Conservation (phyloP, 2,113 vertebrate species). For the Eptesicus fuscus region DNA sequence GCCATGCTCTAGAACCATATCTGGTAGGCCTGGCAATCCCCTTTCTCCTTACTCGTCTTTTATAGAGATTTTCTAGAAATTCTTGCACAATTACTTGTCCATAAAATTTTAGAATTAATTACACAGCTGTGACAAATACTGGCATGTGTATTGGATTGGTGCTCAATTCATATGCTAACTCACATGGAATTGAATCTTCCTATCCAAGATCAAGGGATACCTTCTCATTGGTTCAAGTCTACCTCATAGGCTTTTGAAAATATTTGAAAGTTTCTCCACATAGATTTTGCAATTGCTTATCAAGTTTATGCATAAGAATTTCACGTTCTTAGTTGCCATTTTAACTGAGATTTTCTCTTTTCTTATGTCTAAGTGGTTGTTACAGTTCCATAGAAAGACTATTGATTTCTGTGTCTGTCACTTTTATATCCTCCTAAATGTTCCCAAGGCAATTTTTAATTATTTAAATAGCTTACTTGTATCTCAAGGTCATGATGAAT, state of each 20-base stretch:
- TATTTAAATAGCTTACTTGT: not conserved
- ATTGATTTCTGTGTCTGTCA: not conserved
- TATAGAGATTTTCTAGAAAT: not conserved
- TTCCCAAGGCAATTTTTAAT: not conserved
- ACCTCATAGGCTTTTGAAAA: accelerated
- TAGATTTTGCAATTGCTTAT: not conserved
- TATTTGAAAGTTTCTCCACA: not conserved
- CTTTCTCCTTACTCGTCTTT: no score
- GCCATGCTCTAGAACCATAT: accelerated
- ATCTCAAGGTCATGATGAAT: not conserved
- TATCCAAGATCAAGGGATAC: accelerated
- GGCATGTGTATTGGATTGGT: accelerated
- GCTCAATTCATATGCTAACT: accelerated
- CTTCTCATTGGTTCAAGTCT: no score
- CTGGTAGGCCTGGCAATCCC: accelerated
- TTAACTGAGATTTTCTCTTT: not conserved
- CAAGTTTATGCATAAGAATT: not conserved
- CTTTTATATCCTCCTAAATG: not conserved
- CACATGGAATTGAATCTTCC: accelerated
- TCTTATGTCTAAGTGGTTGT: not conserved
- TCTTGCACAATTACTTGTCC: accelerated
- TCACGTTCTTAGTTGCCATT: not conserved
- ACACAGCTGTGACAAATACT: no score
- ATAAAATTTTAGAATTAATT: not conserved
- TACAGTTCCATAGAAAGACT: not conserved